Evolutionary conservation across 2,113 vertebrate genomes (phyloP).

Genomic region (Piaya cayana): DNA sequence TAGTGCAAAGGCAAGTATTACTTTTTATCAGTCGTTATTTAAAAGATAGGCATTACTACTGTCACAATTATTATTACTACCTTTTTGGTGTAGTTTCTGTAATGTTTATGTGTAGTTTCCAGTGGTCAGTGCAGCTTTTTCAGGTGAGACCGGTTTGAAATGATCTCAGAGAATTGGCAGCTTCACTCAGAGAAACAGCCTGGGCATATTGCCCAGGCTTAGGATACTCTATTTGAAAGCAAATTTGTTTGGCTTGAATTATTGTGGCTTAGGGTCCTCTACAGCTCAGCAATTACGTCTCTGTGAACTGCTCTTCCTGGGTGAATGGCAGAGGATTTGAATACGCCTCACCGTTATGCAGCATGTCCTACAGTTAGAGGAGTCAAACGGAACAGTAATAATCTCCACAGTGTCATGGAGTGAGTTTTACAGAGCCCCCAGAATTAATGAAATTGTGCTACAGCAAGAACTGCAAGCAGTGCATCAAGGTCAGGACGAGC

Average conservation of each 20-base stretch:
- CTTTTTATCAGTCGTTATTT: neutral
- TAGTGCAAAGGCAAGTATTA: neutral
- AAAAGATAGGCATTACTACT: neutral
- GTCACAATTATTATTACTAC: neutral
- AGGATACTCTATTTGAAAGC: neutral
- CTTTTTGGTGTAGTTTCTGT: neutral
- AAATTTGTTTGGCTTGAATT: neutral
- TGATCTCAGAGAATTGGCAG: neutral
- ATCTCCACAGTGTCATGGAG: neutral
- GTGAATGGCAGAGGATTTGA: neutral
- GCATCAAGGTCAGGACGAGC: neutral
- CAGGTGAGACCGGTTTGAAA: neutral
- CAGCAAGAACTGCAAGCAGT: neutral
- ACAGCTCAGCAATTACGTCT: neutral
- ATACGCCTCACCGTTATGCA: neutral
- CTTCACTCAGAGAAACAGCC: neutral
- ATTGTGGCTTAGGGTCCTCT: neutral
- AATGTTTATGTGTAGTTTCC: neutral
- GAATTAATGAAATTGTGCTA: fast-evolving
- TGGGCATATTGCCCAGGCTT: neutral
- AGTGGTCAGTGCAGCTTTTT: neutral
- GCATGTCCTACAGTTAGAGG: neutral
- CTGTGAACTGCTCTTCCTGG: neutral
- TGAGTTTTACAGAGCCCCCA: neutral
- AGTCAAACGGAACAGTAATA: fast-evolving